Base-by-base conservation (phyloP, 2,888 invertebrate genomes). In the Cistogaster globosa region DNA sequence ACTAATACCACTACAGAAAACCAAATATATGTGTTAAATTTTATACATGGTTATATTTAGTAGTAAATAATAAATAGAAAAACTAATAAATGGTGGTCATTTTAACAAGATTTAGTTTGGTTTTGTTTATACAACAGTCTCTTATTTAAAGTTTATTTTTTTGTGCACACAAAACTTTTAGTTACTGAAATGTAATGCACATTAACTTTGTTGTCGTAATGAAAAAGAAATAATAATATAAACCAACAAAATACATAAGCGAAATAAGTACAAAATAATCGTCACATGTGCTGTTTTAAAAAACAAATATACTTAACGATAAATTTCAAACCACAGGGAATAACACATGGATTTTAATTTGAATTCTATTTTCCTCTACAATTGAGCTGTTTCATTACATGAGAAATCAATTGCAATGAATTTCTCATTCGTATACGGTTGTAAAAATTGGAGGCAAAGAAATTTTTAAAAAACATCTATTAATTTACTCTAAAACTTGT, bases 91-190 rank as follows among this genome's bases (percentile, higher is more conserved):
- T 58, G n/a, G n/a, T 32, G 77, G 68, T 55, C 75, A 72, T 53
- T 36, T 65, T 58, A 36, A 72, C 67, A 67, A n/a, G 14, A 67
- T 77, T 71, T 62, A 26, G 26, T 55, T 12, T 36, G 60, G 4
- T 42, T 68, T 75, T 26, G 60, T 82, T 82, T 65, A 57, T 53
- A 45, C 38, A 38, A 18, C 51, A 63, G 76, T 63, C 51, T 48
- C 57, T 82, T 76, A 32, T 32, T 32, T 32, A 32, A 32, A 32
- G 32, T 32, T 32, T 32, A 32, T 71, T 65, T 76, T 71, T 51
- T 57, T 16, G 63, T 57, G 20, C 26, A 65, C 71, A 67, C 58
- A 58, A 76, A 71, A 79, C n/a, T 72, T 57, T 38, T 14, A 79
- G 65, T 72, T 51, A 72, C 48, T 79, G 22, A 79, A 42, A 65